A percentile compares a stretch with the other conserved stretches of the same genome.
Conservation (phyloP, 2,113 vertebrate species). For the Macquaria australasica region DNA sequence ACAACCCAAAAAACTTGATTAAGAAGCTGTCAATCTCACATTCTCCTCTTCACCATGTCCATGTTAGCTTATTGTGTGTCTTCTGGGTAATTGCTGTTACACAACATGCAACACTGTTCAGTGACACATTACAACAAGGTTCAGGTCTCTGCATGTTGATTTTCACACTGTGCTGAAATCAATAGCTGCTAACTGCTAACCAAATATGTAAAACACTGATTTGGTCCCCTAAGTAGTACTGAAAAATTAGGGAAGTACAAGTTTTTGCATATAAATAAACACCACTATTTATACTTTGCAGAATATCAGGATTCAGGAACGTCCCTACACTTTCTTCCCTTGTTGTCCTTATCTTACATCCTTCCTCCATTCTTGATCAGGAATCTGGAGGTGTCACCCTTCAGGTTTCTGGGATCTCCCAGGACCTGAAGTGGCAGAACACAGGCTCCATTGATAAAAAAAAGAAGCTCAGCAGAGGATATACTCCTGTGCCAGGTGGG, state of each 20-base stretch:
- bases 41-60: not conserved
- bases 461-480: not conserved
- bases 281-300: constrained; percentile 10
- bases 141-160: constrained; percentile 61
- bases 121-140: not conserved
- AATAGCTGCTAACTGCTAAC: not conserved
- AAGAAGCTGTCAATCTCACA: not conserved
- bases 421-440: not conserved
- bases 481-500: not conserved
- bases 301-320: constrained; percentile 7
- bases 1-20: not conserved
- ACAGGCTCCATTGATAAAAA: not conserved
- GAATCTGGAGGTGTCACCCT: not conserved
- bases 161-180: not conserved
- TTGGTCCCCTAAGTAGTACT: not conserved
- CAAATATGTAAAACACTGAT: not conserved
- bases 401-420: not conserved
- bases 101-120: constrained; percentile 10
- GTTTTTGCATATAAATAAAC: not conserved
- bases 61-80: not conserved
- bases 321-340: constrained; percentile 16
- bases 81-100: constrained; percentile 28
- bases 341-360: constrained; percentile 30
- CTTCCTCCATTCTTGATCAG: constrained; percentile 21
- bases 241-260: not conserved